Evolutionary conservation across 2,888 invertebrate genomes (phyloP), one percentile per base, ranked within the genome.

Genomic region (Biston betularia): DNA sequence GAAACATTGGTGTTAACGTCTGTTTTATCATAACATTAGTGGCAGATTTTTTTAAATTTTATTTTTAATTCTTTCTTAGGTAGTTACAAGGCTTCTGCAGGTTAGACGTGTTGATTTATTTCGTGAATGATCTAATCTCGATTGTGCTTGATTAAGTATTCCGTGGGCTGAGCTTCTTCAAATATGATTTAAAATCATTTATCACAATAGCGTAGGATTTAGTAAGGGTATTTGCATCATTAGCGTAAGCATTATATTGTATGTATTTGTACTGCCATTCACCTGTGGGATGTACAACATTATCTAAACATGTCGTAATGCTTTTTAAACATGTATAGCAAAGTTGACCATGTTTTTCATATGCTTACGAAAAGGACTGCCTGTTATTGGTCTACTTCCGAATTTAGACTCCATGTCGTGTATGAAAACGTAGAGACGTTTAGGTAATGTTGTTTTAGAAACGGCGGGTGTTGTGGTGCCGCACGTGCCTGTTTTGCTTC

Each of bases 401-500:
- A 74, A 69, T 65, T 59, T 48, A 67, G 58, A 48, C 65, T 61
- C 55, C 61, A 71, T 63, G 66, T 70, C 60, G 65, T 65, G 68
- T 79, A 77, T 79, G 60, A 77, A 79, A 74, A 77, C 34, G 79
- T 79, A 78, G 77, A 79, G 74, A 79, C 82, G 82, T 80, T 84
- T 84, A 80, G 84, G 84, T 85, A 80, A 83, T 84, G 82, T 91
- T 90, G 89, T 91, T 90, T 90, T 86, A 88, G 89, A 89, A 90
- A 90, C 89, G 90, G 81, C 79, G 84, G 75, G 76, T 81, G 86
- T 83, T 85, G 79, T 85, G 76, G 79, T 78, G 80, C 75, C 81
- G 90, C 90, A 86, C 92, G 92, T 89, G 92, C 89, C 87, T 89
- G 88, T 89, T 92, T 88, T 83, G 80, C 79, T 80, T 87, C 85